Conservation (phyloP, 2,113 vertebrate species). For the Upupa epops region DNA sequence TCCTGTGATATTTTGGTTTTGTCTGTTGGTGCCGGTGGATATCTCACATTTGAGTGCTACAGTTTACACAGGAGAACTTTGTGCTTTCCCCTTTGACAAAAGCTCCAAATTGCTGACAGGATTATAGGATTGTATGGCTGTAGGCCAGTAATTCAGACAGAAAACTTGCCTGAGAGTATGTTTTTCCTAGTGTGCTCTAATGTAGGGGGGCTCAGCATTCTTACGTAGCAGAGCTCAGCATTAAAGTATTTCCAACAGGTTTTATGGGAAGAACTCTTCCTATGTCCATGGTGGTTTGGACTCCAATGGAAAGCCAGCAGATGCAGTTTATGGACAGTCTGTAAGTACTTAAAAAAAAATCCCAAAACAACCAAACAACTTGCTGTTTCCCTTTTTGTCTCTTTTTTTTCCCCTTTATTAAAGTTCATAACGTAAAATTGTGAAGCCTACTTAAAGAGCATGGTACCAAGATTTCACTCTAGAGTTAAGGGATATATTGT, state of each 20-base stretch:
- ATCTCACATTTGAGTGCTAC: neutral
- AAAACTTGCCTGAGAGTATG: neutral
- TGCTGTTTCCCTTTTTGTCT: too few species aligned
- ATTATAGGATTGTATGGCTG: neutral
- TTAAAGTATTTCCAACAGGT: constrained; percentile 76
- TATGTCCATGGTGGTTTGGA: constrained; percentile 97
- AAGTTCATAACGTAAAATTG: neutral
- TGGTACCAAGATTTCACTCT: neutral
- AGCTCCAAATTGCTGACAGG: neutral
- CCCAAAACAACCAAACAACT: too few species aligned
- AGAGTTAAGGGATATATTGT: neutral
- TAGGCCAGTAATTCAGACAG: neutral
- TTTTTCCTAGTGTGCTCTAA: neutral
- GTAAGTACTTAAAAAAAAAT: constrained; percentile 73
- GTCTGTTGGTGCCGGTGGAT: neutral
- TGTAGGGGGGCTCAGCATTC: neutral
- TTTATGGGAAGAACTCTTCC: constrained; percentile 98
- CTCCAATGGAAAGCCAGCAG: constrained; percentile 91
- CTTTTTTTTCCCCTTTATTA: neutral
- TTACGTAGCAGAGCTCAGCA: neutral
- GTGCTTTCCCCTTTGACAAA: neutral
- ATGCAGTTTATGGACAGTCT: constrained; percentile 93
- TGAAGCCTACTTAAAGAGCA: neutral
- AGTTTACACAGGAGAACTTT: neutral
- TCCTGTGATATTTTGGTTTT: neutral